Percentiles rank a stretch among this genome's conserved stretches.
Evolutionary conservation across 2,888 invertebrate species (phyloP).

Genomic region (Sphinx pinastri): DNA sequence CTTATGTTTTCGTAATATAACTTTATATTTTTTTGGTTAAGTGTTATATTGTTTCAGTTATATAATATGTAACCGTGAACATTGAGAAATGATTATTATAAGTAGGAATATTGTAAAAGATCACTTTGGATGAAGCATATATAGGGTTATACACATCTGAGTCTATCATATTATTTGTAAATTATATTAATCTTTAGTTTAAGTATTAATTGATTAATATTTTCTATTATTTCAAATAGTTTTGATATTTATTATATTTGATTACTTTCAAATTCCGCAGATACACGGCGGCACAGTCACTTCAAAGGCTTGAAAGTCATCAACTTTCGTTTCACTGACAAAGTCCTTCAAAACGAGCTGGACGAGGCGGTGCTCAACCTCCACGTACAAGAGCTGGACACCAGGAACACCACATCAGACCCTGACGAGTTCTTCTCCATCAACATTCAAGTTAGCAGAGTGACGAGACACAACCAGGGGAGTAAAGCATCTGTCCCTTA

Average conservation of each 20-base stretch:
- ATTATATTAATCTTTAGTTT: neutral
- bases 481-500: conserved; percentile 71
- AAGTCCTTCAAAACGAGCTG: conserved; percentile 87
- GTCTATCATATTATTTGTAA: neutral
- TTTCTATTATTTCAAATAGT: neutral
- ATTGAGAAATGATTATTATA: neutral
- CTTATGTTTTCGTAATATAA: no score
- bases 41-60: neutral
- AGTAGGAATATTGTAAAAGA: neutral
- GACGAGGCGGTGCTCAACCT: conserved; percentile 88
- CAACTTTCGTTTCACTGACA: conserved; percentile 89
- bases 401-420: conserved; percentile 61
- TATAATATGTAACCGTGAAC: neutral
- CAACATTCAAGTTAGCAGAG: conserved; percentile 70
- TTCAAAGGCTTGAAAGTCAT: conserved; percentile 87
- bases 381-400: conserved; percentile 83
- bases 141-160: neutral
- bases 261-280: conserved; percentile 64
- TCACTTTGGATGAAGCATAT: conserved; percentile 5
- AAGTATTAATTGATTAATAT: neutral
- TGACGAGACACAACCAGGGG: conserved; percentile 71
- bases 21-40: no score
- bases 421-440: conserved; percentile 70
- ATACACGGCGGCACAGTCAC: conserved; percentile 86
- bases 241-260: neutral